Evolutionary conservation across 2,797 vertebrate species (phyloP), one percentile per base, ranked within the genome.

Genomic region (Myotis planiceps): DNA sequence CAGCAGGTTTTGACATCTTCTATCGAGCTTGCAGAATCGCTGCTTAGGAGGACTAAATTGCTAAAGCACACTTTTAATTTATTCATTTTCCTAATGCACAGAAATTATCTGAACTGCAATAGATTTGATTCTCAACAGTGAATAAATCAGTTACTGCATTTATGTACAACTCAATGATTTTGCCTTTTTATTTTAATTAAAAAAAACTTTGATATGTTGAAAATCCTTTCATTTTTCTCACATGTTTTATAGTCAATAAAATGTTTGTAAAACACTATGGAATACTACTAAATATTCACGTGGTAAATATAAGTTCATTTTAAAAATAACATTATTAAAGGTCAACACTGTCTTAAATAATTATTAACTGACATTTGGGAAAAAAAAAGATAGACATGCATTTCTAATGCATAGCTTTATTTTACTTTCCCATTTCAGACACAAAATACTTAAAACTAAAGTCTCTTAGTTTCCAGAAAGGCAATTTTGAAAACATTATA

Each of bases 1-100:
- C 98, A 99, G 98, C 98, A 98, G 98, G 98, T 98, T 99, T 98
- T 98, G 98, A 98, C 98, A 99, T 98, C 98, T 98, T 97, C 98
- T 96, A 95, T 93, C 82, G 95, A 98, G 98, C 97, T 96, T 97
- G 97, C 98, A 98, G 98, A 98, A 98, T 98, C 97, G 98, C 97
- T 98, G 98, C 97, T 98, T 98, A 96, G 96, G 96, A 98, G 96
- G 97, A 98, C 97, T 96, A 97, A 98, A 98, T 98, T 98, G 95
- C 98, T 97, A 96, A 96, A 98, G 97, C 97, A 90, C 85, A 94
- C 92, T 98, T 98, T 98, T 99, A 98, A 99, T 98, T 98, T 98
- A 98, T 98, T 98, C 97, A 83, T 98, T 98, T 97, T 97, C 89
- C 95, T 98, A 98, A 98, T 96, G 95, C 84, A 96, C 96, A 98